Evolutionary conservation across 1,140 invertebrate genomes (phyloP).

Genomic region (Heliconius hermathena): DNA sequence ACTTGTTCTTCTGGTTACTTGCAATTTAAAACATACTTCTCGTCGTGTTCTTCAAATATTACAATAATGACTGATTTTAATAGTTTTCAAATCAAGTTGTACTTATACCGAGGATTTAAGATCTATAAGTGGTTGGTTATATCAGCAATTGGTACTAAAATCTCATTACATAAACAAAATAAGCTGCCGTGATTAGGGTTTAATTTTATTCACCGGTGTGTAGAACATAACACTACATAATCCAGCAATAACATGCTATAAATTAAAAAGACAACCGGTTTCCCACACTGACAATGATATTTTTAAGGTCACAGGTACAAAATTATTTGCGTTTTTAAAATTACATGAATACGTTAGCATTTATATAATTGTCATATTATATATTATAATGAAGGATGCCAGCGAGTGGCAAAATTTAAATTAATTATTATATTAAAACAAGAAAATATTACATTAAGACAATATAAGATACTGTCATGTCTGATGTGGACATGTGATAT

Average conservation of each 20-base stretch:
- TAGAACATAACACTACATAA: neutral
- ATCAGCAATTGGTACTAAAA: neutral
- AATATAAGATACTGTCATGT: no score
- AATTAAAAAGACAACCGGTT: neutral
- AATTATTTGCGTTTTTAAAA: neutral
- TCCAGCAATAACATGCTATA: neutral
- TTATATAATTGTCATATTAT: neutral
- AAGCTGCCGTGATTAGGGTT: neutral
- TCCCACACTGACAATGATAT: slow-evolving; percentile 6
- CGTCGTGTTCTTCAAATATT: neutral
- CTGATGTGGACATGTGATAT: no score
- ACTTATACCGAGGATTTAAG: no score
- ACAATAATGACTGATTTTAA: neutral
- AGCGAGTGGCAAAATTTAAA: neutral
- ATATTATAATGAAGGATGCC: neutral
- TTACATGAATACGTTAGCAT: neutral
- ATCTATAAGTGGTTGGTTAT: no score
- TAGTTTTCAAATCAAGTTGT: neutral
- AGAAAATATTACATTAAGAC: neutral
- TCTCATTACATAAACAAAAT: neutral
- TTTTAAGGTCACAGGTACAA: neutral
- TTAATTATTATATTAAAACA: neutral
- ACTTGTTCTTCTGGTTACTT: slow-evolving; percentile 2
- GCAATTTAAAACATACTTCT: neutral
- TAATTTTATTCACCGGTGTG: neutral